A percentile compares a stretch with the other conserved stretches of the same genome.
Conservation (phyloP, 1,140 invertebrate species). For the Linepithema humile region DNA sequence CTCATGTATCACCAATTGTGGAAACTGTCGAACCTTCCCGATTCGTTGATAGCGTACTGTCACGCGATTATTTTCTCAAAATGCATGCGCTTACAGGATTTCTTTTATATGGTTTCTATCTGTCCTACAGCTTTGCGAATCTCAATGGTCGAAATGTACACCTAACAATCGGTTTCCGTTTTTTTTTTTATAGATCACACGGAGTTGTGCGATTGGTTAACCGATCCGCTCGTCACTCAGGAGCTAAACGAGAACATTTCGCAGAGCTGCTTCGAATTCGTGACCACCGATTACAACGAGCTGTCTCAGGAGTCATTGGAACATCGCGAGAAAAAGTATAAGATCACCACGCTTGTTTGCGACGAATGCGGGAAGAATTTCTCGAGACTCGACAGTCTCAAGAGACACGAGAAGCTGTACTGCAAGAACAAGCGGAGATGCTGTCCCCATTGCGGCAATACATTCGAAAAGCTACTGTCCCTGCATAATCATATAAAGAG, state of each 20-base stretch:
- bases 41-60: background rate
- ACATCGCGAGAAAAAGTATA: slow-evolving; percentile 25
- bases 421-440: slow-evolving; percentile 58
- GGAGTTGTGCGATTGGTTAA: slow-evolving; percentile 44
- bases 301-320: slow-evolving; percentile 1
- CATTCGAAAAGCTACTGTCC: slow-evolving; percentile 47
- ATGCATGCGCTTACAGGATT: slow-evolving; percentile 34
- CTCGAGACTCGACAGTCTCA: slow-evolving; percentile 68
- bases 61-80: background rate
- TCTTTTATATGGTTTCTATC: background rate
- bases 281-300: slow-evolving; percentile 48
- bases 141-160: background rate
- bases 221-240: slow-evolving; percentile 41
- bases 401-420: slow-evolving; percentile 68
- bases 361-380: slow-evolving; percentile 66
- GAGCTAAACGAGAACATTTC: slow-evolving; percentile 48
- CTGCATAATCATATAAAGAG: slow-evolving; percentile 51
- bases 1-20: too few relatives aligned
- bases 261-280: slow-evolving; percentile 56
- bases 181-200: slow-evolving; percentile 38
- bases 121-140: background rate
- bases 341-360: slow-evolving; percentile 53
- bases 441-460: slow-evolving; percentile 59
- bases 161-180: background rate
- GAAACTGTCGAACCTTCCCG: too few relatives aligned